Evolutionary conservation across 1,140 invertebrate genomes (phyloP).

Genomic region (Drosophila parvula): DNA sequence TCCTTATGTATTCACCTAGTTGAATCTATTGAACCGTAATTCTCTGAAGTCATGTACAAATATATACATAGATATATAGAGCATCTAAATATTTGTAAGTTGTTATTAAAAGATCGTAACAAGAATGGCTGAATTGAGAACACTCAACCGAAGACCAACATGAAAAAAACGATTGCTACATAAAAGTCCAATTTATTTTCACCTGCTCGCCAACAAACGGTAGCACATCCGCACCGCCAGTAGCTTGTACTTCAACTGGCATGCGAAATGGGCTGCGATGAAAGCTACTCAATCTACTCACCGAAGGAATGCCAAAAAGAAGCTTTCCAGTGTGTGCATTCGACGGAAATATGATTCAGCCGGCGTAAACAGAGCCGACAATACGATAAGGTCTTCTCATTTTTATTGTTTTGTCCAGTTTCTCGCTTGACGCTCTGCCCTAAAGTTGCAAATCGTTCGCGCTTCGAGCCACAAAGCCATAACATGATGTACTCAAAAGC

Average conservation of each 20-base stretch:
- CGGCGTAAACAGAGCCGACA: slow-evolving; percentile 40
- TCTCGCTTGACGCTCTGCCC: slow-evolving; percentile 29
- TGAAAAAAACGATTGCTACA: too few species aligned
- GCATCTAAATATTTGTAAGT: too few species aligned
- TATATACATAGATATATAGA: too few species aligned
- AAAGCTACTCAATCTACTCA: slow-evolving; percentile 8
- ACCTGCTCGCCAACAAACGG: not conserved
- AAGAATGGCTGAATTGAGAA: too few species aligned
- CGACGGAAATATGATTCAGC: slow-evolving; percentile 72
- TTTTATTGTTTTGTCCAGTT: slow-evolving; percentile 50
- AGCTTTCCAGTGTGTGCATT: slow-evolving; percentile 55
- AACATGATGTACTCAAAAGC: slow-evolving; percentile 75
- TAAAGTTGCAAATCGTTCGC: slow-evolving; percentile 24
- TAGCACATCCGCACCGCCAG: slow-evolving; percentile 19
- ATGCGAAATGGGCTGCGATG: slow-evolving; percentile 3
- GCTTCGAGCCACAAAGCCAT: slow-evolving; percentile 6
- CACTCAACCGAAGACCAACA: too few species aligned
- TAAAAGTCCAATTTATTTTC: too few species aligned
- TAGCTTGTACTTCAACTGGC: slow-evolving; percentile 49
- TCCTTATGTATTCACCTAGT: too few species aligned
- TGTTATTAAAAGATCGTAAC: too few species aligned
- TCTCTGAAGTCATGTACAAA: too few species aligned
- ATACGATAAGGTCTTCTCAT: slow-evolving; percentile 21
- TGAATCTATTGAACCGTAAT: too few species aligned
- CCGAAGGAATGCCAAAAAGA: slow-evolving; percentile 55